These are phyloP conservation scores for Climacteris rufus DNA, from an alignment of 2,113 vertebrate genomes.

Conservation along the genomic window DNA sequence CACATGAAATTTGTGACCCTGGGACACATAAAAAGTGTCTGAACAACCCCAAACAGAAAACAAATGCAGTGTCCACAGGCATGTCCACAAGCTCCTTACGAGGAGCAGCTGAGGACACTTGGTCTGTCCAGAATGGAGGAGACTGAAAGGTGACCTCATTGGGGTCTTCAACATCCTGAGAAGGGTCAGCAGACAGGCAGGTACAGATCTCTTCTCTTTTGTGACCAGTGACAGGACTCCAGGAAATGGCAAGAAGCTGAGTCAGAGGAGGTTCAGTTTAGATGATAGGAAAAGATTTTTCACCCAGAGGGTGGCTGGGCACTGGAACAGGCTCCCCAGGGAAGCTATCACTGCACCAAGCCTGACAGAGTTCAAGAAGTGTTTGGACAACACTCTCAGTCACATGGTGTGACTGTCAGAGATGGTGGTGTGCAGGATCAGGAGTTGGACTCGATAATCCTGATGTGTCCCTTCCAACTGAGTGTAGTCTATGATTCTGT, in stretches of 20 bases:
- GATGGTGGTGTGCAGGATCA: neutral
- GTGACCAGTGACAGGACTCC: neutral
- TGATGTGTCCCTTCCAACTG: too few species aligned
- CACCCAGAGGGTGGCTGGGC: neutral
- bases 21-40: neutral
- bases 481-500: neutral
- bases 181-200: neutral
- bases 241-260: neutral
- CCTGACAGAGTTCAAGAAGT: neutral
- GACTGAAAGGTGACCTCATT: neutral
- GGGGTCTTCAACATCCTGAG: neutral
- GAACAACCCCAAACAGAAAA: neutral
- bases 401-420: neutral
- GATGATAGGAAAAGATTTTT: neutral
- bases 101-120: neutral
- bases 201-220: too few species aligned
- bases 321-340: neutral
- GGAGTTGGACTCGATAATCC: neutral
- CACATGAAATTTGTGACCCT: neutral
- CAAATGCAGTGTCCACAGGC: neutral
- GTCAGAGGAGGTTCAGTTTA: neutral
- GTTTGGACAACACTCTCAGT: neutral
- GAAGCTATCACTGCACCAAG: neutral
- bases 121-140: neutral
- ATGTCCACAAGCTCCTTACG: neutral